Percentiles rank a stretch among this genome's conserved stretches.
Conservation (phyloP, 53 echinoderm and acorn worm species). For the Holothuria leucospilota region DNA sequence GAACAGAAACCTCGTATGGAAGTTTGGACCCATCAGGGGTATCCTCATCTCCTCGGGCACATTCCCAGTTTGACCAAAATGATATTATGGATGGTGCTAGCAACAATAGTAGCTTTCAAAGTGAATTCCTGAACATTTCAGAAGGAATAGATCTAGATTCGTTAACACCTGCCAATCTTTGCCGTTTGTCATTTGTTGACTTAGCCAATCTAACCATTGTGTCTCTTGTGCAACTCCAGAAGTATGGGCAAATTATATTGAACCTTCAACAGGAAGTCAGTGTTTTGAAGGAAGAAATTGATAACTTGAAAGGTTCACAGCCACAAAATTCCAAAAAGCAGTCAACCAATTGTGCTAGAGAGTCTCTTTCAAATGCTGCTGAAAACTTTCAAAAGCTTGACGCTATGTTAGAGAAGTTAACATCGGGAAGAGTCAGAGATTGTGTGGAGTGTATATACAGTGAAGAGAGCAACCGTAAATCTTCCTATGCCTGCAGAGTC, state of each 20-base stretch:
- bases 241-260: slow-evolving; percentile 49
- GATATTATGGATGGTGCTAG: slow-evolving; percentile 45
- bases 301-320: slow-evolving; percentile 27
- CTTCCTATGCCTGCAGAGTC: slow-evolving; percentile 29
- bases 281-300: slow-evolving; percentile 41
- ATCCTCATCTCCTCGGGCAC: slow-evolving; percentile 35
- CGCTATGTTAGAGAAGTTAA: slow-evolving; percentile 48
- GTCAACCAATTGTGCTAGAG: slow-evolving; percentile 35
- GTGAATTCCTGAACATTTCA: slow-evolving; percentile 48
- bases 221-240: slow-evolving; percentile 50
- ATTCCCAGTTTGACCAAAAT: slow-evolving; percentile 52
- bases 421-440: slow-evolving; percentile 34
- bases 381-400: slow-evolving; percentile 39
- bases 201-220: slow-evolving; percentile 49
- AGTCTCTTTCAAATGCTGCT: slow-evolving; percentile 28
- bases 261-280: slow-evolving; percentile 44
- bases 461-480: slow-evolving; percentile 16
- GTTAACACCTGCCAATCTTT: slow-evolving; percentile 53
- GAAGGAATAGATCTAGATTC: slow-evolving; percentile 51
- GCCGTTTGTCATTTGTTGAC: slow-evolving; percentile 54
- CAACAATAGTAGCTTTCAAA: slow-evolving; percentile 36
- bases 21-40: slow-evolving; percentile 39
- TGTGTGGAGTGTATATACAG: slow-evolving; percentile 37
- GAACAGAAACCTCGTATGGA: slow-evolving; percentile 22
- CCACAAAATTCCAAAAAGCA: slow-evolving; percentile 41